Conservation (phyloP, 2,888 invertebrate species). For the Dasypolia templi region DNA sequence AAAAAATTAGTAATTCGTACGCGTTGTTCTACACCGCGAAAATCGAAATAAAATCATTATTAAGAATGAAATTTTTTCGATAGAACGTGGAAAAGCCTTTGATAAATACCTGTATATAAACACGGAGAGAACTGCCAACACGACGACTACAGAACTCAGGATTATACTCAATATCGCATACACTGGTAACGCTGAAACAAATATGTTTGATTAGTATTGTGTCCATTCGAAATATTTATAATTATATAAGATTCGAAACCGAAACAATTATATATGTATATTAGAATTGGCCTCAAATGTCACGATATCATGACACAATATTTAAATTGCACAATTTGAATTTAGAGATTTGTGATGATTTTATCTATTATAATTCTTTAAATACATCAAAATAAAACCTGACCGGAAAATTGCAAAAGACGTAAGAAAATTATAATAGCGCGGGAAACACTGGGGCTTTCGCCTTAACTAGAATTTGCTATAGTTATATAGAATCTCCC, state of each 20-base stretch:
- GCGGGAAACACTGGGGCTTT: not conserved
- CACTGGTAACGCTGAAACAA: constrained; percentile 93
- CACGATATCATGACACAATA: not conserved
- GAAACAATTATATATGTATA: not conserved
- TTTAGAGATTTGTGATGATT: not conserved
- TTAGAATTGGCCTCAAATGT: not conserved
- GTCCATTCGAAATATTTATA: not conserved
- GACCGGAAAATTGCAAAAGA: not conserved
- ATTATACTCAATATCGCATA: constrained; percentile 96
- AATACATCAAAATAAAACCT: not conserved
- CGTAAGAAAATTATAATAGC: not conserved
- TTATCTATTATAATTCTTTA: not conserved
- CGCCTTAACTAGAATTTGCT: not conserved
- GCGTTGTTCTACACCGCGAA: not conserved
- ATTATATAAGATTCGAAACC: not conserved
- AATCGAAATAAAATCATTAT: not conserved
- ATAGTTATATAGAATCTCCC: not conserved
- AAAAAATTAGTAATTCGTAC: not conserved
- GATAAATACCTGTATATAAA: constrained; percentile 94
- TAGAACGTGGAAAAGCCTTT: not conserved
- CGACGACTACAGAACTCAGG: constrained; percentile 94
- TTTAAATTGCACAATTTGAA: not conserved
- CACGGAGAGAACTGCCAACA: constrained; percentile 91
- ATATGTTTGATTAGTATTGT: constrained; percentile 37
- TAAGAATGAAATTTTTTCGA: not conserved